Base-by-base conservation (phyloP, 2,797 vertebrate genomes). In the Picus viridis region DNA sequence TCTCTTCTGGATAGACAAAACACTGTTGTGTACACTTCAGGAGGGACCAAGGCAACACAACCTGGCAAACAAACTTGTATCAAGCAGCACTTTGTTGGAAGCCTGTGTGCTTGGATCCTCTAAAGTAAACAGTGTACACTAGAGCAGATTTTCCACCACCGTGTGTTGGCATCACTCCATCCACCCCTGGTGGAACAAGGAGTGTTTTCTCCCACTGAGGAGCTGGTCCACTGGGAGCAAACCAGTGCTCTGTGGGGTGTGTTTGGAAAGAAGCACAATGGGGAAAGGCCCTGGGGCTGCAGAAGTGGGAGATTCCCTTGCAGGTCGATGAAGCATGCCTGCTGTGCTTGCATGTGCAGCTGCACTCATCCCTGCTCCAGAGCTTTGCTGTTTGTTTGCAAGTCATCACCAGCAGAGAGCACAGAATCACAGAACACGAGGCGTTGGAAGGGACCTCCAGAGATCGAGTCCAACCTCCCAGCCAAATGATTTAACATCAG, bases 181-280 rank as follows among this genome's bases (percentile, higher is more conserved):
- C 64, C 39, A 3, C 53, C 51, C 51, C 69, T 65, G 4, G 27
- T 22, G 47, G 41, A 30, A 9, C 20, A 6, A 5, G 8, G 27
- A 56, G 51, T 0, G 57, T 4, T 64, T 49, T 45, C 45, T 74
- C 12, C 75, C 27, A 69, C 5, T 17, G 47, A 80, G 72, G 45
- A 45, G 30, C 75, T 10, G 82, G 59, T 23, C 68, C 39, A 1
- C 0, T 0, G 4, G 24, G 65, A 80, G 57, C 45, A 62, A 77
- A 80, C 2, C 64, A 19, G 36, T 3, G 0, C 51, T 26, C 36
- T 2, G 58, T 19, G 54, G 36, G 39, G 41, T 9, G 0, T 9
- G 0, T 20, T 74, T 63, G 78, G 30, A 59, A 70, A 64, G 7
- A 47, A 53, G 56, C 32, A 17, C 36, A 7, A 1, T 2, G 70